Base-by-base conservation (phyloP, 1,140 invertebrate species). In the Spodoptera litura region DNA sequence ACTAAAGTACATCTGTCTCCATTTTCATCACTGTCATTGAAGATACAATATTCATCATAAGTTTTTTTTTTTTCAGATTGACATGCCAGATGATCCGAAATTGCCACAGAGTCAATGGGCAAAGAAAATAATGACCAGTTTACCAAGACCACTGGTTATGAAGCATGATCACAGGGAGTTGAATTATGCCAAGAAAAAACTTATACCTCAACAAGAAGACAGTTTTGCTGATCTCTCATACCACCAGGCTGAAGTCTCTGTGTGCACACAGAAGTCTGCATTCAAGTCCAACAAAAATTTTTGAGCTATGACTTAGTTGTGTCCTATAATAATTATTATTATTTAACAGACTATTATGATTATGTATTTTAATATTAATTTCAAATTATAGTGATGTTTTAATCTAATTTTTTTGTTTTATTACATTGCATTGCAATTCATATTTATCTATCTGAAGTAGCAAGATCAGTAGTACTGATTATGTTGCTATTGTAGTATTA, bases 171-270 rank as follows among this genome's bases (percentile, higher is more conserved):
- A 89, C 53, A 86, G 90, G 52, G 85, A 89, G 38, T 73, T 80
- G 12, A 84, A 82, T 56, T 52, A 64, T 20, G 58, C 58, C 6
- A 85, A 82, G 35, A 88, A 79, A 78, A 52, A 66, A 59, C 25
- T 81, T 20, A 44, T 71, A 8, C 66, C 68, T 13, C 74, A 59
- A 62, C 81, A 83, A 68, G 89, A 92, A 76, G 87, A 91, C 6
- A 93, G 91, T 80, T 89, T 91, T 87, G 87, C 80, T 59, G 82
- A 91, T 71, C 84, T 91, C 0, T 80, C 91, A 11, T 79, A 89
- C 11, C 87, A 88, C 15, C 91, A 93, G 77, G 91, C 91, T 61
- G 90, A 93, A 78, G 56, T 93, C 13, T 93, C 91, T 76, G 84
- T 91, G 38, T 91, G 90, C 62, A 91, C 85, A 31, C 73, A 88